These are phyloP conservation scores for Drosophila pruinosa DNA, from an alignment of 1,140 invertebrate genomes.

Conservation along the genomic window DNA sequence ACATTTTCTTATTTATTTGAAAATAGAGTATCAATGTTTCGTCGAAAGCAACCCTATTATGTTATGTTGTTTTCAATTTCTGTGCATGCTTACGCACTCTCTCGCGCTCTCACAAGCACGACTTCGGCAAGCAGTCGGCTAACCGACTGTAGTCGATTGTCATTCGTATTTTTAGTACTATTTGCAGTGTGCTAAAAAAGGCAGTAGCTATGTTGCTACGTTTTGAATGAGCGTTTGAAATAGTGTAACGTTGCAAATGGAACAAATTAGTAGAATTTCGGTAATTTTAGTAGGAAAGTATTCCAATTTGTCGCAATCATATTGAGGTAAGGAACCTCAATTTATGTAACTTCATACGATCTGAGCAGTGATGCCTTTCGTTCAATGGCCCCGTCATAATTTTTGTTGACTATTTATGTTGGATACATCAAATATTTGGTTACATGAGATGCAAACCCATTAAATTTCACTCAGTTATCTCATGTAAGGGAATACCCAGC, in stretches of 20 bases:
- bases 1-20: no score
- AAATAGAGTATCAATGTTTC: not conserved
- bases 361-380: not conserved
- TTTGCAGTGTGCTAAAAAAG: constrained; percentile 9
- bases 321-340: not conserved
- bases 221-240: not conserved
- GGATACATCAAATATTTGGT: constrained; percentile 53
- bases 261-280: constrained; percentile 27
- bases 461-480: constrained; percentile 25
- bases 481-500: constrained; percentile 24
- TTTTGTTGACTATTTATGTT: constrained; percentile 32
- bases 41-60: not conserved
- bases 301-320: not conserved
- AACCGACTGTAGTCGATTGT: not conserved
- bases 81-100: not conserved
- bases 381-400: constrained; percentile 25
- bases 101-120: not conserved
- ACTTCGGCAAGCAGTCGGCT: constrained; percentile 19
- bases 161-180: constrained; percentile 11
- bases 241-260: constrained; percentile 2
- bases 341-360: constrained; percentile 17
- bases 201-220: constrained; percentile 4
- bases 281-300: constrained; percentile 24
- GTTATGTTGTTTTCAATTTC: constrained; percentile 7
- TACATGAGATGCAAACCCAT: constrained; percentile 43